A percentile compares a stretch with the other conserved stretches of the same genome.
phyloP scores from a whole-genome alignment of 2,888 invertebrate genomes.

The Callyntrura guangdongensis region DNA sequence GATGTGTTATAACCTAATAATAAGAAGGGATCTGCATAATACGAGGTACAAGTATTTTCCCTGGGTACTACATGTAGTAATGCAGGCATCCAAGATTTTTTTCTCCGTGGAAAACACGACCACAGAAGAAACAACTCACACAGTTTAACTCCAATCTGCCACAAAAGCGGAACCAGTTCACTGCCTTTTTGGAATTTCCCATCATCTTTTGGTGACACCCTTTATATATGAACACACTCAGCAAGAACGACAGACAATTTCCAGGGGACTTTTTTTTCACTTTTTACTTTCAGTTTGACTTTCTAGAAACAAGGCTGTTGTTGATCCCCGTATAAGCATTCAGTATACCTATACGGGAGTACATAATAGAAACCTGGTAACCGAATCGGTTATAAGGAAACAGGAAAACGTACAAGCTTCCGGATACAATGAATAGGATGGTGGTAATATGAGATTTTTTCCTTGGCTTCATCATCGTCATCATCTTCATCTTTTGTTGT shows the following conservation, averaged over 20 bases:
- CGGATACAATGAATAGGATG: neutral
- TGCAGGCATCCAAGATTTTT: neutral
- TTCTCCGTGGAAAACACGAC: neutral
- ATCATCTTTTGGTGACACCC: conserved; percentile 36
- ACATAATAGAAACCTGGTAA: too few relatives aligned
- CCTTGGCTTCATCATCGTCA: neutral
- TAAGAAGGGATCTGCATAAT: neutral
- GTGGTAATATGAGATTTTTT: conserved; percentile 23
- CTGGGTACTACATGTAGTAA: neutral
- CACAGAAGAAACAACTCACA: conserved; percentile 9
- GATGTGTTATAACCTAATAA: neutral
- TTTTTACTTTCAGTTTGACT: neutral
- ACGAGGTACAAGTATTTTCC: neutral
- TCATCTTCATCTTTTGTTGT: conserved; percentile 39
- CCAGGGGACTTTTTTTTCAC: conserved; percentile 15
- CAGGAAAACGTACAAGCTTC: too few relatives aligned
- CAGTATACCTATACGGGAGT: too few relatives aligned
- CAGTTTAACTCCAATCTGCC: conserved; percentile 2
- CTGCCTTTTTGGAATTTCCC: conserved; percentile 35
- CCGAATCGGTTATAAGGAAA: too few relatives aligned
- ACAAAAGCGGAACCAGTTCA: conserved; percentile 3
- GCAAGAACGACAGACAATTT: conserved; percentile 17
- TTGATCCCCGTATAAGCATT: too few relatives aligned
- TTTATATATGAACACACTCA: too few relatives aligned
- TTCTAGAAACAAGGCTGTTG: too few relatives aligned